These are phyloP conservation scores for Mormyrops boulengeri DNA, from an alignment of 2,797 vertebrate genomes.

Conservation along the genomic window DNA sequence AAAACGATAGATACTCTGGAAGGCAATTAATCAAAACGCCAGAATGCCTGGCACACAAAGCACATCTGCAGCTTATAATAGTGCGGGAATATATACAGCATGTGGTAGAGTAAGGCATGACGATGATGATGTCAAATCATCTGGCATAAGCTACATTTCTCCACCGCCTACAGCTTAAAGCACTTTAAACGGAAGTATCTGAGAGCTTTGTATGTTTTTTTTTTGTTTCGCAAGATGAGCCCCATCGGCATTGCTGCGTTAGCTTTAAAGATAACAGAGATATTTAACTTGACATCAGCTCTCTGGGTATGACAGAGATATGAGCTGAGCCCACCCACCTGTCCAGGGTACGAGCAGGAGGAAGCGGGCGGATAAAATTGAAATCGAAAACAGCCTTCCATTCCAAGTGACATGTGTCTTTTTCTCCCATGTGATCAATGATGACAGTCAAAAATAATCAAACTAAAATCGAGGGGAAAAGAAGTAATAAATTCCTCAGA, in stretches of 20 bases:
- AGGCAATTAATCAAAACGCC: neutral
- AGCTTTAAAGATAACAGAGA: neutral
- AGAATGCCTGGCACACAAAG: neutral
- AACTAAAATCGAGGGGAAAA: neutral
- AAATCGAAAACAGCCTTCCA: neutral
- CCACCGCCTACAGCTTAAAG: neutral
- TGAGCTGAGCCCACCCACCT: neutral
- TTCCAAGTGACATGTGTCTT: neutral
- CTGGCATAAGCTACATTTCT: neutral
- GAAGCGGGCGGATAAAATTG: neutral
- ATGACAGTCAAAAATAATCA: slow-evolving; percentile 10
- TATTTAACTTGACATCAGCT: slow-evolving; percentile 6
- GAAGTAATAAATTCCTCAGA: neutral
- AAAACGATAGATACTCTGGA: neutral
- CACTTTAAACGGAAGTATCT: neutral
- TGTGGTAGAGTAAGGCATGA: neutral
- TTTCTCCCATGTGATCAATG: neutral
- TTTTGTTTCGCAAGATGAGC: neutral
- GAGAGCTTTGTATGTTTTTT: neutral
- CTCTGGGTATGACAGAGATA: slow-evolving; percentile 11
- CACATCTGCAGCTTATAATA: neutral
- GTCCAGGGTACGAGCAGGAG: neutral
- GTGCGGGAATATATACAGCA: neutral
- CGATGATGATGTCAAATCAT: neutral
- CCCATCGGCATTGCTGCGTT: neutral